Base-by-base conservation (phyloP, 1,140 invertebrate species). In the Ridgeia piscesae region DNA sequence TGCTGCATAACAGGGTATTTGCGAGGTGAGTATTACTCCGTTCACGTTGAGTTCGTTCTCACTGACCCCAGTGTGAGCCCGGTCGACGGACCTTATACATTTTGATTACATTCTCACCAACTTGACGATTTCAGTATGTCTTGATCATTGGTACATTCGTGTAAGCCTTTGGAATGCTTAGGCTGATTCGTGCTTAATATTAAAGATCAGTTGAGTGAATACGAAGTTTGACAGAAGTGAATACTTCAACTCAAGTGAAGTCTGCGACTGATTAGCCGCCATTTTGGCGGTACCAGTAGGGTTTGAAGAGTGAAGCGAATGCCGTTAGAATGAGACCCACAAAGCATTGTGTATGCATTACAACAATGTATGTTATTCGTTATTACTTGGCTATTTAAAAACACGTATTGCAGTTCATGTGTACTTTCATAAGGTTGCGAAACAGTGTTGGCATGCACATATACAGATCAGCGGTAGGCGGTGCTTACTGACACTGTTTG, bases 191-290 rank as follows among this genome's bases (percentile, higher is more conserved):
- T 77, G 6, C 27, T 77, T 77, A 14, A 77, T 77, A 6, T 77
- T 77, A 77, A 77, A 8, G 17, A 77, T 77, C 14, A 77, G 27
- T 77, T 77, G 14, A 77, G 58, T 77, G 58, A 77, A 77, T 27
- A 77, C 58, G 58, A 77, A 77, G 58, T 77, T 77, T 77, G 58
- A 77, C 58, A 77, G 58, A 1, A 77, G 58, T 77, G 58, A 77
- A 77, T 77, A 77, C 58, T 77, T 77, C 58, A 6, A 42, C 42
- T 42, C 58, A 77, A 50, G 58, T 77, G 58, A 77, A 77, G 58
- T 77, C 58, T 77, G 58, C 58, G 58, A 77, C 58, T 77, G 58
- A 77, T 77, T 77, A 77, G 58, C 58, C 58, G 58, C 58, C 58
- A 77, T 77, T 77, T 77, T 77, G 58, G 58, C 58, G 58, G 58